Percentiles rank a stretch among this genome's conserved stretches.
These are phyloP conservation scores for Helicorthomorpha holstii DNA, from an alignment of 1,140 invertebrate genomes.

Conservation along the genomic window DNA sequence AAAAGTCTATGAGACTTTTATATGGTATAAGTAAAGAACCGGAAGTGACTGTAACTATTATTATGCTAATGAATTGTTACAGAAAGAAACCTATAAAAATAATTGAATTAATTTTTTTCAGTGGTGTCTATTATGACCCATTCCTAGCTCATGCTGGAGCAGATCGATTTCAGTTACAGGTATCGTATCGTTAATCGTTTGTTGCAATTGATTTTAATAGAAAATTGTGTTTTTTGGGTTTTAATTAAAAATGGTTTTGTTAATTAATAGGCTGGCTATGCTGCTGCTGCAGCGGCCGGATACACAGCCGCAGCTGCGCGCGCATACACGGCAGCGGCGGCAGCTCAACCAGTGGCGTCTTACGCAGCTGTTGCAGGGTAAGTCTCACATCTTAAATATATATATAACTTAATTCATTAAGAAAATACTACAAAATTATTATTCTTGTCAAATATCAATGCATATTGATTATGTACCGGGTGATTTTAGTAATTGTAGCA, in stretches of 20 bases:
- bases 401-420: no score
- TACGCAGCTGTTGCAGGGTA: slow-evolving; percentile 49
- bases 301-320: slow-evolving; percentile 64
- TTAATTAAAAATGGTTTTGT: no score
- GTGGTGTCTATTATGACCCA: slow-evolving; percentile 86
- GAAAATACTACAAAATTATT: no score
- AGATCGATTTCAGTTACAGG: slow-evolving; percentile 68
- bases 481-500: no score
- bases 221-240: no score
- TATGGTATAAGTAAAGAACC: no score
- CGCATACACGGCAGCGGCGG: slow-evolving; percentile 48
- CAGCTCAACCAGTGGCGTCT: slow-evolving; percentile 32
- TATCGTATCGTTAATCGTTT: slow-evolving; percentile 34
- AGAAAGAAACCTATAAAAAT: no score
- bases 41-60: no score
- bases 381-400: slow-evolving; percentile 21
- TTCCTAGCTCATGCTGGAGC: slow-evolving; percentile 69
- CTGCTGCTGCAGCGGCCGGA: slow-evolving; percentile 52
- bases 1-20: no score
- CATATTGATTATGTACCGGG: no score
- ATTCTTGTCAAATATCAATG: no score
- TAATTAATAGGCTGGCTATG: slow-evolving; percentile 33
- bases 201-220: slow-evolving; percentile 1
- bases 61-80: no score
- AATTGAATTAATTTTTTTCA: slow-evolving; percentile 15